Evolutionary conservation across 2,888 invertebrate species (phyloP).

Genomic region (Lasius platythorax): DNA sequence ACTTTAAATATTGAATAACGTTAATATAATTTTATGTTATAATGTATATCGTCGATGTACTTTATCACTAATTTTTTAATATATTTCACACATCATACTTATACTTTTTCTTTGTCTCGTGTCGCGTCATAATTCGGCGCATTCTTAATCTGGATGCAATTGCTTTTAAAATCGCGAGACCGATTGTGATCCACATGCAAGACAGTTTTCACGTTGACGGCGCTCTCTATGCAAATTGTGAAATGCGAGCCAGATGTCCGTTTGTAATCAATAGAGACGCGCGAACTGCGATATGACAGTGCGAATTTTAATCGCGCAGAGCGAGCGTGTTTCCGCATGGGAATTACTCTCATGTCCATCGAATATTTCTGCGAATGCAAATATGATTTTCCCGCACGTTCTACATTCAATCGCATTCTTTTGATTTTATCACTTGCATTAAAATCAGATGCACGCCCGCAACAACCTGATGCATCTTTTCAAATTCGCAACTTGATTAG

Average conservation of each 20-base stretch:
- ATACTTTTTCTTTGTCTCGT: background rate
- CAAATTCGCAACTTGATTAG: conserved; percentile 27
- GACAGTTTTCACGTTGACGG: background rate
- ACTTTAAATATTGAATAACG: background rate
- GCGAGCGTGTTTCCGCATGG: conserved; percentile 58
- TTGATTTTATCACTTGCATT: conserved; percentile 20
- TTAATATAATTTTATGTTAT: background rate
- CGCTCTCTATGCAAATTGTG: conserved; percentile 14
- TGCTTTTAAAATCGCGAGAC: background rate
- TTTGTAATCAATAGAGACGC: conserved; percentile 68
- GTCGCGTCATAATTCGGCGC: background rate
- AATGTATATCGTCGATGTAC: background rate
- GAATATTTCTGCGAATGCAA: conserved; percentile 26
- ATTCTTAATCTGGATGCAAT: conserved; percentile 19
- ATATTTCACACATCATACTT: background rate
- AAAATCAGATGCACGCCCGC: conserved; percentile 14
- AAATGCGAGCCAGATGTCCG: conserved; percentile 45
- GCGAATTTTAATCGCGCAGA: conserved; percentile 69
- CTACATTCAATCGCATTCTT: conserved; percentile 16
- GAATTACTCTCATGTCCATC: conserved; percentile 20
- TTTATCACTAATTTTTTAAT: too few relatives aligned
- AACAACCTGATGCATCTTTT: conserved; percentile 37
- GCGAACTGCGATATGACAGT: conserved; percentile 41
- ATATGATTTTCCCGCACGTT: conserved; percentile 42
- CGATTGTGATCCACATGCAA: conserved; percentile 35